Evolutionary conservation across 2,888 invertebrate genomes (phyloP).

Genomic region (Ennomos quercinarius): DNA sequence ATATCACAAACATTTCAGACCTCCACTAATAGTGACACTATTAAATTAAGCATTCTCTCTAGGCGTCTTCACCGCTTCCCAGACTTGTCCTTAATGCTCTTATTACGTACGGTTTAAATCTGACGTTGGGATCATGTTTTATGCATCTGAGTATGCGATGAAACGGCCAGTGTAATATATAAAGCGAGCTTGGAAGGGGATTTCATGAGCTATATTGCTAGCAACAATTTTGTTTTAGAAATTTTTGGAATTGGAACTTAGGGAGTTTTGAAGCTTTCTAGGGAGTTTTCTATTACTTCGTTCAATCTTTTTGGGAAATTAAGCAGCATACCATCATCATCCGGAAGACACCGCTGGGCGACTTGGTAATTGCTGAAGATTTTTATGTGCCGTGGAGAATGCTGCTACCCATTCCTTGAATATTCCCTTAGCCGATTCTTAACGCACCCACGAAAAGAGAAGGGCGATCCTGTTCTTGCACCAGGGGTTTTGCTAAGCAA

Average conservation of each 20-base stretch:
- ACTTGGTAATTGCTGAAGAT: no score
- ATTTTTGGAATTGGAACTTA: slow-evolving; percentile 46
- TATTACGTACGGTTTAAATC: slow-evolving; percentile 84
- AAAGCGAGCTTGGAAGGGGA: slow-evolving; percentile 71
- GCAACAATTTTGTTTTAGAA: slow-evolving; percentile 64
- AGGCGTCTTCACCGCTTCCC: slow-evolving; percentile 56
- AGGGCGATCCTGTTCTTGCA: no score
- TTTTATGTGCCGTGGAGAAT: no score
- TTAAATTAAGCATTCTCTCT: slow-evolving; percentile 53
- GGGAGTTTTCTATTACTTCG: no score
- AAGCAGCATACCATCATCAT: no score
- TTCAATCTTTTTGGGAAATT: no score
- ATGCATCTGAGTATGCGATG: slow-evolving; percentile 82
- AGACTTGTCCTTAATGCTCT: slow-evolving; percentile 74
- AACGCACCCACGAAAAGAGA: no score
- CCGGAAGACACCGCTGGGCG: no score
- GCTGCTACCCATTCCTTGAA: no score
- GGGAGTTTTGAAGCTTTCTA: slow-evolving; percentile 37
- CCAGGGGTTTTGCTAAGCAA: no score
- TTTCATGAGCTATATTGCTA: slow-evolving; percentile 70
- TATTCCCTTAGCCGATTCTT: no score
- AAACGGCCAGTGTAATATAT: slow-evolving; percentile 78
- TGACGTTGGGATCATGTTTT: slow-evolving; percentile 83
- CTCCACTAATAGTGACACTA: slow-evolving; percentile 37
- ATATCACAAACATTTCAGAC: slow-evolving; percentile 31